Evolutionary conservation across 2,797 vertebrate genomes (phyloP).

Genomic region (Anas georgica): DNA sequence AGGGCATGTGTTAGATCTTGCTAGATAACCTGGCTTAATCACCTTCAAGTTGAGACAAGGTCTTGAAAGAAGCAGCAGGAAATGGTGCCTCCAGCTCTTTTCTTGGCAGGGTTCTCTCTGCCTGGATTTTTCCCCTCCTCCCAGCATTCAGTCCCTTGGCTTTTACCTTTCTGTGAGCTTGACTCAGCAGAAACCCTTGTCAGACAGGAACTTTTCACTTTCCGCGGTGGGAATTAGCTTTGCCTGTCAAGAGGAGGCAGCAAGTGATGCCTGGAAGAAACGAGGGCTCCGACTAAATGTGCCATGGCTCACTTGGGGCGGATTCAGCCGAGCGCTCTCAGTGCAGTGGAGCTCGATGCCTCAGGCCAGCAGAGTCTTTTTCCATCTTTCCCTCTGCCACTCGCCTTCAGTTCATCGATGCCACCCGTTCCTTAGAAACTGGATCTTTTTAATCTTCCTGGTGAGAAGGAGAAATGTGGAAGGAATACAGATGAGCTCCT

Average conservation of each 20-base stretch:
- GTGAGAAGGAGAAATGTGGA: not conserved
- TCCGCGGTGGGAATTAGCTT: accelerated
- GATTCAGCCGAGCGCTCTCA: not conserved
- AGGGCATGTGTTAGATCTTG: not conserved
- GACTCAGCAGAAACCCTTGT: slow-evolving; percentile 3
- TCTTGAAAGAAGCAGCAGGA: not conserved
- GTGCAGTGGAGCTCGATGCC: not conserved
- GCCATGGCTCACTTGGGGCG: not conserved
- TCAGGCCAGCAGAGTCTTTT: not conserved
- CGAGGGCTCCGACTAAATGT: accelerated
- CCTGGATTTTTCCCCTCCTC: not conserved
- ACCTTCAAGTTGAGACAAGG: not conserved
- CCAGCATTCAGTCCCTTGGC: not conserved
- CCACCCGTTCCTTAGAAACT: not conserved
- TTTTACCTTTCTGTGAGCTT: not conserved
- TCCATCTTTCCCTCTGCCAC: not conserved
- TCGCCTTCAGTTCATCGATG: not conserved
- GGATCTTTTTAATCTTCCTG: not conserved
- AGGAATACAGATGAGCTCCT: slow-evolving; percentile 48
- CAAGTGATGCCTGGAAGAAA: not conserved
- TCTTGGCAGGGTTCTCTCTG: not conserved
- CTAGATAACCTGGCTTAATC: not conserved
- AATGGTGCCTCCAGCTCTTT: not conserved
- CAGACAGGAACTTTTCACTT: not conserved
- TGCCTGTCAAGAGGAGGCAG: not conserved